Base-by-base conservation (phyloP, 2,888 invertebrate genomes). In the Marronus borbonicus region DNA sequence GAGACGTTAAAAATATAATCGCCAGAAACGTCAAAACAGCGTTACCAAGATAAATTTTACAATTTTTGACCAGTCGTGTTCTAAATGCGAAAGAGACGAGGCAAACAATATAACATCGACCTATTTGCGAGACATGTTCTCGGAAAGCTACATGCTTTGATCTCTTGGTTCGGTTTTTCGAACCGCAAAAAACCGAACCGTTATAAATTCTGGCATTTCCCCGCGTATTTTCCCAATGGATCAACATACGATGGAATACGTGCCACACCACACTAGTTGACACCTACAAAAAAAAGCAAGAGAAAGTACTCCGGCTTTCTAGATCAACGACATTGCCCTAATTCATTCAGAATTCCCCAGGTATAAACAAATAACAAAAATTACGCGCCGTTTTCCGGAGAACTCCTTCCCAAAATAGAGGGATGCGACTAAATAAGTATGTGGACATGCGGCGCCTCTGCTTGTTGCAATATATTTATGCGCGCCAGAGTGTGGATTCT, bases 171-270 rank as follows among this genome's bases (percentile, higher is more conserved):
- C 24, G 80, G 75, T 75, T 75, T 79, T 80, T 80, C 64, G 69
- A 60, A 80, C 80, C 80, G 55, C 80, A 80, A 79, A 68, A 20
- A 24, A 44, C 62, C 36, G 44, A 55, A 44, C 64, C 74, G 74
- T 64, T 74, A 74, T 62, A 62, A 60, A 62, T 68, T 74, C 77
- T 60, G 72, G 69, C 76, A 75, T 79, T 80, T 79, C 79, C 74
- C 74, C 52, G 62, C 50, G 78, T 79, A 74, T 64, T 80, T 80
- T 79, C 80, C 80, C 70, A 10, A 80, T 80, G 78, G 80, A 64
- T 80, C 80, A 80, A 76, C 78, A 55, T 20, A 58, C 55, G 3
- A 8, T 58, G 20, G 28, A 55, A 44, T 76, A 69, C 68, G 77
- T 75, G 28, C 68, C 39, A 3, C 50, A 14, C 12, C 20, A 50